Evolutionary conservation across 2,113 vertebrate genomes (phyloP), one percentile per base, ranked within the genome.

Genomic region (Sphaerodactylus townsendi): DNA sequence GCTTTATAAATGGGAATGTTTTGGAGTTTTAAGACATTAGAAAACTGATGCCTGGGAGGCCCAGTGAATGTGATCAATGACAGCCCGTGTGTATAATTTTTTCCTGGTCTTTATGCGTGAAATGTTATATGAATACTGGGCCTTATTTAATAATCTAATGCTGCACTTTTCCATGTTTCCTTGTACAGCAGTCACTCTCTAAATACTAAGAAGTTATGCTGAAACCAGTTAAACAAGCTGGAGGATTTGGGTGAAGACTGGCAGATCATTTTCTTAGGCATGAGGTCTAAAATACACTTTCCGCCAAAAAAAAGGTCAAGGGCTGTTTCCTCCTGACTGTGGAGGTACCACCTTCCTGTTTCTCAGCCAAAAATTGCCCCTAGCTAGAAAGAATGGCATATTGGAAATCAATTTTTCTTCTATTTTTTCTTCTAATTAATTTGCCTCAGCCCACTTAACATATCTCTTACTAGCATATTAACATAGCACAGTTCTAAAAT

Each of bases 121-220:
- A 91, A 79, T 80, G 81, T 85, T 88, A 79, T 11, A 84, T 87
- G 87, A 95, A 93, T 91, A 50, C 85, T 84, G 30, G 59, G 70
- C 56, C 88, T 92, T 92, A 91, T 93, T 94, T 91, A 85, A 89
- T 89, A 85, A 91, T 88, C 91, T 94, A 92, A 56, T 82, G 77
- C 87, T 89, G 59, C 62, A 56, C 81, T 88, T 91, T 77, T 86
- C 79, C 77, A 85, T 77, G 70, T 66, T 77, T 85, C 64, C 66
- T 91, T 89, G 56, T 74, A 83, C 33, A 86, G 56, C 11, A 56
- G 84, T 91, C 87, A 53, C 50, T 71, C 72, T 4, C 75, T 92
- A 73, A 85, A 85, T 76, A 44, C 77, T 84, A 64, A 89, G 84
- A 88, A 89, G 87, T 1, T 11, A 65, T 44, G 64, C 1, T 84